Evolutionary conservation across 2,888 invertebrate species (phyloP).

Genomic region (Tillus elongatus): DNA sequence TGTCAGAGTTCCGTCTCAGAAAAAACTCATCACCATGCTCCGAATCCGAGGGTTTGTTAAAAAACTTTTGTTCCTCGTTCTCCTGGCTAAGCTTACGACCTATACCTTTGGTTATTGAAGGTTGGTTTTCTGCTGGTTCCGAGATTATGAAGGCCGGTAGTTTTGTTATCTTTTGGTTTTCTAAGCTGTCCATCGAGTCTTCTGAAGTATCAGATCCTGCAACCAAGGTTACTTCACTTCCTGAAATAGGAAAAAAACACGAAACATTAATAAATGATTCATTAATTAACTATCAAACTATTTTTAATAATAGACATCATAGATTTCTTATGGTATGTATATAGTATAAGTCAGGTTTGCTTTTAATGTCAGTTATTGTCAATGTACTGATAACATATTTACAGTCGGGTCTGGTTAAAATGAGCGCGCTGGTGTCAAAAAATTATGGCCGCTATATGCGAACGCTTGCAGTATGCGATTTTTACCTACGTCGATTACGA

Average conservation of each 20-base stretch:
- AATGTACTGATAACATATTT: too few relatives aligned
- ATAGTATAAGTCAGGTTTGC: too few relatives aligned
- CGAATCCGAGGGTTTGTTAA: constrained; percentile 8
- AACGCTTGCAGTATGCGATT: too few relatives aligned
- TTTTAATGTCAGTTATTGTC: too few relatives aligned
- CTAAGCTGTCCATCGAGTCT: constrained; percentile 61
- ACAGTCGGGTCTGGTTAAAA: too few relatives aligned
- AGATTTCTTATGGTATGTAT: too few relatives aligned
- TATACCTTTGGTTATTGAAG: constrained; percentile 69
- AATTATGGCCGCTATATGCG: too few relatives aligned
- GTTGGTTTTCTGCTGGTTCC: constrained; percentile 64
- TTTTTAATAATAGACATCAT: constrained; percentile 10
- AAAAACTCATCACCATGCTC: constrained; percentile 39
- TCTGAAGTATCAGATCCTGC: constrained; percentile 65
- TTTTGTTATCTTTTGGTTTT: constrained; percentile 45
- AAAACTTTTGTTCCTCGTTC: constrained; percentile 37
- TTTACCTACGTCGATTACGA: too few relatives aligned
- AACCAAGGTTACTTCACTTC: constrained; percentile 71
- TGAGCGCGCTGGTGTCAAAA: too few relatives aligned
- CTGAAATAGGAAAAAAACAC: constrained; percentile 45
- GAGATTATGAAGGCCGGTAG: constrained; percentile 61
- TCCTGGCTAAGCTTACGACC: constrained; percentile 55
- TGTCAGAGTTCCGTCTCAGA: constrained; percentile 58
- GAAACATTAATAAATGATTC: not conserved
- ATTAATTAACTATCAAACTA: constrained; percentile 4